Evolutionary conservation across 2,888 invertebrate genomes (phyloP), one percentile per base, ranked within the genome.

Genomic region (Napeogenes inachia): DNA sequence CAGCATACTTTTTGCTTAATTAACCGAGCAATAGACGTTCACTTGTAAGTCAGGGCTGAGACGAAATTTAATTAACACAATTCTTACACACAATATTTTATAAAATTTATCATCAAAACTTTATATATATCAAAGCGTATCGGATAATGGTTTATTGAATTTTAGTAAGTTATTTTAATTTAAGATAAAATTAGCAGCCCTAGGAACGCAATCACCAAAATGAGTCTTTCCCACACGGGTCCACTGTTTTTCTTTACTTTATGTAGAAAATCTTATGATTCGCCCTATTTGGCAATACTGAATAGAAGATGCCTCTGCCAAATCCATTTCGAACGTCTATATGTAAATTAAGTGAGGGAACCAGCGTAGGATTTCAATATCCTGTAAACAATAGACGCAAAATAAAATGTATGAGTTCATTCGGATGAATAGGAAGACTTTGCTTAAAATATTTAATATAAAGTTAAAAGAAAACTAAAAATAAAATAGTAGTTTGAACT

Each of bases 1-100:
- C 82, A 85, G 81, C 82, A 85, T 82, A 86, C 85, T 86, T 85
- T 87, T 85, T 82, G 80, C 84, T 81, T 82, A 87, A 87, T 86
- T 84, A 85, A 87, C 79, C 81, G 75, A 72, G 76, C 79, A 75
- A 77, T 83, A 82, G 81, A 84, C 76, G 70, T 71, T 71, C 73
- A 75, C 71, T 74, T 73, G 75, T 69, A 63, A 61, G 56, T 60
- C 73, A 80, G 78, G 80, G 79, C 66, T 84, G 80, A 55, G 54
- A 30, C 6, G 30, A 42, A 42, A 42, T 10, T 42, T 42, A 10
- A 42, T 42, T 35, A 35, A 10, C 10, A 42, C 10, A 10, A 10
- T 42, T 42, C 4, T 2, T 5, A 42, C 8, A 10, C 3, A 10
- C 10, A 10, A 10, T 42, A 10, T 42, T 6, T 10, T 10, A 10